Conservation (phyloP, 2,113 vertebrate genomes). For the Pungitius pungitius region DNA sequence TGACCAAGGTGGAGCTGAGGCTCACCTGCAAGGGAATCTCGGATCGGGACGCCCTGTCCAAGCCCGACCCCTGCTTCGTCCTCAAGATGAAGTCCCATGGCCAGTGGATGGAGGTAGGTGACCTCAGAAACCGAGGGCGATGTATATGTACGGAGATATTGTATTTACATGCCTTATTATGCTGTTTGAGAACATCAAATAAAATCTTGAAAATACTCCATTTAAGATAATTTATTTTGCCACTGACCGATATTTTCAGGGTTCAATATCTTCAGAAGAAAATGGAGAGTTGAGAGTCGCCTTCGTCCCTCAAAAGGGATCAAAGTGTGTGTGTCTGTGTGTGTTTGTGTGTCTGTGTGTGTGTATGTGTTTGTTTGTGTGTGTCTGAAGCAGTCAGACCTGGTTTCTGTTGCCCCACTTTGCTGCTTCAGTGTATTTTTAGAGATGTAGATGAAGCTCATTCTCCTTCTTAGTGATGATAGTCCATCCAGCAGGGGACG, state of each 20-base stretch:
- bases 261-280: too few species aligned
- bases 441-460: constrained; percentile 11
- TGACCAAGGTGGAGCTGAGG: constrained; percentile 94
- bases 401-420: constrained; percentile 54
- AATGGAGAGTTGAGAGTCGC: too few species aligned
- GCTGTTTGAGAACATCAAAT: too few species aligned
- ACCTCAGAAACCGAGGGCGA: background rate
- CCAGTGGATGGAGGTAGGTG: constrained; percentile 93
- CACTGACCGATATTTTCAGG: too few species aligned
- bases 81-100: constrained; percentile 97
- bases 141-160: too few species aligned
- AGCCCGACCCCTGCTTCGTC: constrained; percentile 94
- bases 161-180: too few species aligned
- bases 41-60: constrained; percentile 93
- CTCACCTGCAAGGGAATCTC: constrained; percentile 93
- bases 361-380: constrained; percentile 14
- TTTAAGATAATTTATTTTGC: too few species aligned
- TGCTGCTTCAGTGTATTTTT: constrained; percentile 40
- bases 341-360: background rate
- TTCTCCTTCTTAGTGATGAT: background rate
- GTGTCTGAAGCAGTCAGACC: constrained; percentile 24
- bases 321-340: background rate
- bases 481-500: too few species aligned
- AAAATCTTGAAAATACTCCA: too few species aligned
- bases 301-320: too few species aligned